Conservation (phyloP, 2,797 vertebrate genomes). For the Macropodus opercularis region DNA sequence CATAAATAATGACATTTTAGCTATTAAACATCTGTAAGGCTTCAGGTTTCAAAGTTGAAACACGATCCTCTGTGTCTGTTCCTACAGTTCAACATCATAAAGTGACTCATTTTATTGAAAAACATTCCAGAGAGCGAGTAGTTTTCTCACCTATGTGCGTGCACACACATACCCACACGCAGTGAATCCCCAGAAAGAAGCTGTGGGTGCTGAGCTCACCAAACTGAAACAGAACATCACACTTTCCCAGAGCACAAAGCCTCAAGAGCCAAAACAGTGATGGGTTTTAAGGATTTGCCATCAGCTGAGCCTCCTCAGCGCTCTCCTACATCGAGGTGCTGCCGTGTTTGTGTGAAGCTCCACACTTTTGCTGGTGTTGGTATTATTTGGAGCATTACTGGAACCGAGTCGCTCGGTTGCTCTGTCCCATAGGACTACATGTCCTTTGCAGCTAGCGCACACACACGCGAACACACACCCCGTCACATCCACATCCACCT, state of each 20-base stretch:
- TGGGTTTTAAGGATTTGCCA: slow-evolving; percentile 55
- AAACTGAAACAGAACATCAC: slow-evolving; percentile 30
- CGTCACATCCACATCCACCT: background rate
- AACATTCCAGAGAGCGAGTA: slow-evolving; percentile 1
- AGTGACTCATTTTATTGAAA: background rate
- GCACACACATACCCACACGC: slow-evolving; percentile 1
- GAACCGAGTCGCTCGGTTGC: slow-evolving; percentile 30
- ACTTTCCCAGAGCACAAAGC: slow-evolving; percentile 16
- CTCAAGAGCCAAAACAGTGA: slow-evolving; percentile 44
- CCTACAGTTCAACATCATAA: background rate
- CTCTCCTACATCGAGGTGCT: slow-evolving; percentile 35
- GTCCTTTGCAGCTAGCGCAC: slow-evolving; percentile 15
- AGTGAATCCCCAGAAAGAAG: slow-evolving; percentile 25
- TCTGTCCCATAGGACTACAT: slow-evolving; percentile 28
- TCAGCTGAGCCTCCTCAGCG: slow-evolving; percentile 34
- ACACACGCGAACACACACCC: slow-evolving; percentile 11
- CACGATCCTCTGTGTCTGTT: slow-evolving; percentile 20
- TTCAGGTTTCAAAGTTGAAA: slow-evolving; percentile 32
- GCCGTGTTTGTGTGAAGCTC: slow-evolving; percentile 22
- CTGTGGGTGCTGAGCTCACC: slow-evolving; percentile 30
- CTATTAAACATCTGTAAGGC: slow-evolving; percentile 18
- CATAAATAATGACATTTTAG: too few relatives aligned
- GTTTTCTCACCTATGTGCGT: background rate
- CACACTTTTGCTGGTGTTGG: slow-evolving; percentile 48
- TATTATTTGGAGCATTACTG: slow-evolving; percentile 38